Base-by-base conservation (phyloP, 2,888 invertebrate species). In the Ennomos quercinarius region DNA sequence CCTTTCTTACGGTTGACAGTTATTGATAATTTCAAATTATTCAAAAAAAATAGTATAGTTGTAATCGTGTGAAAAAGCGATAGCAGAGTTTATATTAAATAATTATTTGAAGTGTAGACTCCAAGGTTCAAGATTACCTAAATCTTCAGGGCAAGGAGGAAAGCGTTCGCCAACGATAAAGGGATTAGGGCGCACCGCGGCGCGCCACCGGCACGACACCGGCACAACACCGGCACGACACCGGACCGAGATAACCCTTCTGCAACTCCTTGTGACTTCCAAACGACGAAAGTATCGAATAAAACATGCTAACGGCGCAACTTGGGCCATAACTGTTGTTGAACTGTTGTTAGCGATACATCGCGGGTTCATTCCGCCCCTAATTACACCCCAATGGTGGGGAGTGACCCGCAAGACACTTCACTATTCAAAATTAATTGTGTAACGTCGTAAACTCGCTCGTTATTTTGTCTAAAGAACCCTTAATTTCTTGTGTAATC, bases 301-400 rank as follows among this genome's bases (percentile, higher is more conserved):
- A 68, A 72, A 73, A 71, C 70, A 71, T 66, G 67, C 67, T 73
- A 76, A 74, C 73, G 72, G 70, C 47, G 47, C 51, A 74, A 76
- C 68, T 76, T 76, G 34, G 50, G 66, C 68, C 68, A 64, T 77
- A 74, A 73, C 67, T 73, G 74, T 72, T 64, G 71, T 64, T 69
- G 70, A 76, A 71, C 61, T 71, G 73, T 73, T 75, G 71, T 74
- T 78, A 13, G 8, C 35, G 38, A 34, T n/a, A 35, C 39, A 10
- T 10, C 37, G 13, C 10, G 42, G 42, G 17, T 42, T 17, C 10
- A 17, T 10, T 35, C 27, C 27, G 27, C 27, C 27, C 27, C 27
- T 27, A 27, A 27, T 27, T 4, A 27, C 27, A 6, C 27, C 27
- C 27, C 27, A 5, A 27, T 2, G 27, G 13, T 12, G 17, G 10